A percentile compares a stretch with the other conserved stretches of the same genome.
Conservation (phyloP, 2,888 invertebrate genomes). For the Archips crataeganus region DNA sequence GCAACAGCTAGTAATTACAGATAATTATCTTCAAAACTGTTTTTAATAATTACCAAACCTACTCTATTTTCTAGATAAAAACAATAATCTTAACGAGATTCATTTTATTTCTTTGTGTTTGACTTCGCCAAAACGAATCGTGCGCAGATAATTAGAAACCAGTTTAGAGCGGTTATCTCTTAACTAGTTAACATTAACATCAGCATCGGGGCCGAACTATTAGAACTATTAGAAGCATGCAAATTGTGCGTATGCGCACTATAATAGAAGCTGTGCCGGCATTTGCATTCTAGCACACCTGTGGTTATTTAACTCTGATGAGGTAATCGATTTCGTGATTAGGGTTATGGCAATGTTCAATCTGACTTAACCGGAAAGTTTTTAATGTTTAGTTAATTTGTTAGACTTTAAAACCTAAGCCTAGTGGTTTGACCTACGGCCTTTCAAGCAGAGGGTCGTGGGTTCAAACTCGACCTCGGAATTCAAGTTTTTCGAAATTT, state of each 20-base stretch:
- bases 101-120: background rate
- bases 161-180: constrained; percentile 21
- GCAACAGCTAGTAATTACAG: too few species aligned
- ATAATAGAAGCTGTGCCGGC: constrained; percentile 13
- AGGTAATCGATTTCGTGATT: constrained; percentile 27
- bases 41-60: too few species aligned
- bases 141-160: constrained; percentile 24
- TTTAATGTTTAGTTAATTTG: background rate
- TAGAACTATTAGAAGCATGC: constrained; percentile 22
- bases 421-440: too few species aligned
- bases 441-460: too few species aligned
- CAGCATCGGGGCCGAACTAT: constrained; percentile 21
- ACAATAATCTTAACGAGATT: background rate
- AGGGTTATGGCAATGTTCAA: constrained; percentile 1
- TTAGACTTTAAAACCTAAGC: background rate
- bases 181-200: constrained; percentile 11
- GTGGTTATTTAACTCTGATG: constrained; percentile 16
- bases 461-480: too few species aligned
- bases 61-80: background rate
- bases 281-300: constrained; percentile 22
- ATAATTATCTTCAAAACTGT: too few species aligned
- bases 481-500: too few species aligned
- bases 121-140: constrained; percentile 13
- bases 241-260: constrained; percentile 22
- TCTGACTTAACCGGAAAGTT: background rate